These are phyloP conservation scores for Octonoba sinensis DNA, from an alignment of 2,888 invertebrate species.

Conservation along the genomic window DNA sequence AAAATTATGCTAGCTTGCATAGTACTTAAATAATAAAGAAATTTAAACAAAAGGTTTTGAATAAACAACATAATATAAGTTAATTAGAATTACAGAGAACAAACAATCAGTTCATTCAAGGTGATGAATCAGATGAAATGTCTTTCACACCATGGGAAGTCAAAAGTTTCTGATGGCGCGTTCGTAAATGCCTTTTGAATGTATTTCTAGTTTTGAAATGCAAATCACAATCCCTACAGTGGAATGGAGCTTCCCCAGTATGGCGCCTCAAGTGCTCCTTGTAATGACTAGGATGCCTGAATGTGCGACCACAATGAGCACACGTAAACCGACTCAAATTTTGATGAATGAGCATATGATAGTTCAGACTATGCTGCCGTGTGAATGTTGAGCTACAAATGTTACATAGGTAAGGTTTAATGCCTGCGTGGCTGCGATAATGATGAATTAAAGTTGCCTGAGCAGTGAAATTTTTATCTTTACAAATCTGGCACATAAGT, in stretches of 20 bases:
- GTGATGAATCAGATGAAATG: not conserved
- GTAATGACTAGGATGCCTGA: slow-evolving; percentile 76
- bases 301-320: slow-evolving; percentile 75
- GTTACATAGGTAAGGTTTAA: slow-evolving; percentile 76
- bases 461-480: slow-evolving; percentile 26
- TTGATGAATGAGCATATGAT: slow-evolving; percentile 77
- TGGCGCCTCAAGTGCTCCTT: slow-evolving; percentile 76
- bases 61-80: no score
- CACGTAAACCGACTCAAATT: slow-evolving; percentile 77
- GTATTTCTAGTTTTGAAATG: slow-evolving; percentile 76
- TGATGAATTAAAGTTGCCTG: slow-evolving; percentile 29
- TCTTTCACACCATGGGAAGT: slow-evolving; percentile 73
- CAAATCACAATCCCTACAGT: slow-evolving; percentile 73
- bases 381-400: slow-evolving; percentile 76
- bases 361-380: slow-evolving; percentile 76
- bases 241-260: slow-evolving; percentile 74
- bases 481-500: slow-evolving; percentile 20
- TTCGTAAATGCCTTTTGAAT: slow-evolving; percentile 76
- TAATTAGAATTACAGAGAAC: no score
- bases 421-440: slow-evolving; percentile 70
- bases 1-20: no score
- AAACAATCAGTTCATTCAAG: no score
- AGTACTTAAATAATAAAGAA: no score
- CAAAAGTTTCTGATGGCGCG: slow-evolving; percentile 75
- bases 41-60: no score